Evolutionary conservation across 2,888 invertebrate species (phyloP), one percentile per base, ranked within the genome.

Genomic region (Lasius platythorax): DNA sequence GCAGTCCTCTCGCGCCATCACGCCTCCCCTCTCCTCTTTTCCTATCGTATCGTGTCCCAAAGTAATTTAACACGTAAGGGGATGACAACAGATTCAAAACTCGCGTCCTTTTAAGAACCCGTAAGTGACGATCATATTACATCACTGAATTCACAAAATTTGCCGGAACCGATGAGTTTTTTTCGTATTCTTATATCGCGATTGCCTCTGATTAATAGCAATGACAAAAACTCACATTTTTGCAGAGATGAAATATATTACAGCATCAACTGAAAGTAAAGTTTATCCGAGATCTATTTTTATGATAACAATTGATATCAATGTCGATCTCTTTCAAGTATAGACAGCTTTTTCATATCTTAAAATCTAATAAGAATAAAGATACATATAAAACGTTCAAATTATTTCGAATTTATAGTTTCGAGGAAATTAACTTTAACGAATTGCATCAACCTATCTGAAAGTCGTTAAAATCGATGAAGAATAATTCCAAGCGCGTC

Each of bases 1-100:
- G 93, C 94, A 92, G 67, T 75, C 87, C 88, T 88, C 83, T 87
- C 87, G 87, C 88, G 64, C 82, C 88, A 79, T 87, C 83, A 88
- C 89, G 86, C 89, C 89, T 88, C 84, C 85, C 88, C 89, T 33
- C 73, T 66, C 66, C 15, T 28, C 5, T 46, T 68, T 40, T 66
- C 30, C 68, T 56, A 81, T 66, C 72, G 66, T 82, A 76, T 82
- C 89, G 87, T 90, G 89, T 91, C 92, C 91, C 90, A 90, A 86
- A 93, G 94, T 94, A 94, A 94, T 94, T 93, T 92, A 94, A 94
- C 93, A 93, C 94, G 94, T 91, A 89, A 92, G 92, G 92, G 93
- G 92, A 91, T 90, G 92, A 92, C 93, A 92, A 92, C 93, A 89
- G 92, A 82, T 88, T 85, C 83, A 91, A 92, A 92, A 92, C 92